A percentile compares a stretch with the other conserved stretches of the same genome.
These are phyloP conservation scores for Clanis bilineata DNA, from an alignment of 2,888 invertebrate genomes.

Conservation along the genomic window DNA sequence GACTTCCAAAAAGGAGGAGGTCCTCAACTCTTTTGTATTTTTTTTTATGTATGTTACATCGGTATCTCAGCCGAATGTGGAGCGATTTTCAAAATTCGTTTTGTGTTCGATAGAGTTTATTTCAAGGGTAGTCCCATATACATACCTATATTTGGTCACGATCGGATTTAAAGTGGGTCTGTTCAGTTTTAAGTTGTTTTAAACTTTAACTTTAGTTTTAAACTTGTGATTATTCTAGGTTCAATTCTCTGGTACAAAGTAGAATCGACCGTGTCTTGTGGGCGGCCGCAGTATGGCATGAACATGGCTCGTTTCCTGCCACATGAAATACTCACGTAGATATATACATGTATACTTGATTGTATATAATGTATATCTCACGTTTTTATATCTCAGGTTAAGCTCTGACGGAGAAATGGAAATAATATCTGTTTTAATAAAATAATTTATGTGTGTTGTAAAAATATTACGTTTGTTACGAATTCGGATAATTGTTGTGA, in stretches of 20 bases:
- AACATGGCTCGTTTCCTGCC: conserved; percentile 58
- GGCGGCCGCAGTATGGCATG: conserved; percentile 52
- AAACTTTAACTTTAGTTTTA: no score
- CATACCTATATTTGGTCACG: no score
- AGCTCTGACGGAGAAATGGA: not conserved
- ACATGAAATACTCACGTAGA: conserved; percentile 57
- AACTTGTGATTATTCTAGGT: not conserved
- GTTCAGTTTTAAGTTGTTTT: no score
- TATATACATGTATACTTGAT: conserved; percentile 35
- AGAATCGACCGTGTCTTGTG: conserved; percentile 43
- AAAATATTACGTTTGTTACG: not conserved
- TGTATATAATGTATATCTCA: conserved; percentile 12
- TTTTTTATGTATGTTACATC: no score
- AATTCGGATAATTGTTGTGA: no score
- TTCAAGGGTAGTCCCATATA: no score
- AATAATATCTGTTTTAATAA: not conserved
- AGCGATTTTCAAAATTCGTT: no score
- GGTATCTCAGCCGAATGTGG: no score
- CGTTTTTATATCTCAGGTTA: not conserved
- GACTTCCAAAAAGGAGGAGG: no score
- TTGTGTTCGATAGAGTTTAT: no score
- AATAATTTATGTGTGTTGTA: not conserved
- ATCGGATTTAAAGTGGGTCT: no score
- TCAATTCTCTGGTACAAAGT: conserved; percentile 29
- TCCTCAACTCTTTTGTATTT: no score